A percentile compares a stretch with the other conserved stretches of the same genome.
Evolutionary conservation across 2,113 vertebrate genomes (phyloP).

Genomic region (Tragulus kanchil): DNA sequence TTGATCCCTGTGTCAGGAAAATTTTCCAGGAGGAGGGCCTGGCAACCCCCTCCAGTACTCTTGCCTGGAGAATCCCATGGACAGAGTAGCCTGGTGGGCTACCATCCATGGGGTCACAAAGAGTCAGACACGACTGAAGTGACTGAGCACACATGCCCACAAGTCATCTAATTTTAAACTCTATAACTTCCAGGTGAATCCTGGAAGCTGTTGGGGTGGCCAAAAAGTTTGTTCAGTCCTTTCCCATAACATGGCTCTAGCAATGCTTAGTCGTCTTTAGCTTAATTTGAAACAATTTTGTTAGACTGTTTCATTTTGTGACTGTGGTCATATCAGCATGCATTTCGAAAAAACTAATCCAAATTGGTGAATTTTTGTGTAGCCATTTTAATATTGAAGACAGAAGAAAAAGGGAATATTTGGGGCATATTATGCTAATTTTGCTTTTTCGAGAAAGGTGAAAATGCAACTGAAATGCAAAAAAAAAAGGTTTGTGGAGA

Average conservation of each 20-base stretch:
- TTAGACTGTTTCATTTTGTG: background rate
- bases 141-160: background rate
- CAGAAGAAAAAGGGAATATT: background rate
- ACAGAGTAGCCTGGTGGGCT: background rate
- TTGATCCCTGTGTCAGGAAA: background rate
- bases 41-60: background rate
- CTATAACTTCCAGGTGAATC: background rate
- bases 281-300: background rate
- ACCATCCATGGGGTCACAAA: fast-evolving
- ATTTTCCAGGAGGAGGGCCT: background rate
- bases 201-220: background rate
- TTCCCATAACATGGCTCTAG: background rate
- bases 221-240: background rate
- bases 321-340: background rate
- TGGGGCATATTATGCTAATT: background rate
- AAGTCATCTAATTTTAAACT: background rate
- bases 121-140: background rate
- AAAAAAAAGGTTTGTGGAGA: background rate
- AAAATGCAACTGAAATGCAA: background rate
- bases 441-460: background rate
- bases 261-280: background rate
- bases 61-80: background rate
- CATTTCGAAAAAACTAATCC: background rate
- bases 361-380: background rate
- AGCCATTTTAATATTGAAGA: background rate